Evolutionary conservation across 1,140 invertebrate species (phyloP).

Genomic region (Rhagoletis zephyria): DNA sequence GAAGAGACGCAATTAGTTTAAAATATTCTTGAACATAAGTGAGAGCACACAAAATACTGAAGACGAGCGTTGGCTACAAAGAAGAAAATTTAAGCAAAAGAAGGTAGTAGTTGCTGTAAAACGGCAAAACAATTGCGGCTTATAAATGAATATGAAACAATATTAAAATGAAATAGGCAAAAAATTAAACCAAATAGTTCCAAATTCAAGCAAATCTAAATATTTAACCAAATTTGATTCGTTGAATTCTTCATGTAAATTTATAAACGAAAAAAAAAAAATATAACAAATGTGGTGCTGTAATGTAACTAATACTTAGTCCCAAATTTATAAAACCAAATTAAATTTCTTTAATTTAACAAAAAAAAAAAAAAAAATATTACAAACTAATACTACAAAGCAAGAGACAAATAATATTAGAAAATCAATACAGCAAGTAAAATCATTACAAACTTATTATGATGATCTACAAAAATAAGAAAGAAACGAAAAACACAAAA

Average conservation of each 20-base stretch:
- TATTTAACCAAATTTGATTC: constrained; percentile 52
- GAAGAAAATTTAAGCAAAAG: constrained; percentile 8
- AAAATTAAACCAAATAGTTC: constrained; percentile 15
- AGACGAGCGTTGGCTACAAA: constrained; percentile 2
- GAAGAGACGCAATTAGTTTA: not conserved
- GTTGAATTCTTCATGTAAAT: constrained; percentile 47
- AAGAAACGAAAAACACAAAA: not conserved
- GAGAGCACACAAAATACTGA: not conserved
- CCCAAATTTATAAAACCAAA: constrained; percentile 29
- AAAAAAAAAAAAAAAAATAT: not conserved
- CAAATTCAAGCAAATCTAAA: constrained; percentile 42
- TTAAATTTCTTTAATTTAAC: constrained; percentile 27
- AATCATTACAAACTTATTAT: constrained; percentile 3
- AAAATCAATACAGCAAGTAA: not conserved
- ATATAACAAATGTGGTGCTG: constrained; percentile 45
- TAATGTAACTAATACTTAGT: constrained; percentile 48
- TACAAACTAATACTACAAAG: not conserved
- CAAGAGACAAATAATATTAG: not conserved
- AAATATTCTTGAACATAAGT: not conserved
- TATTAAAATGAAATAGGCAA: constrained; percentile 33
- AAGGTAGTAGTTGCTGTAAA: not conserved
- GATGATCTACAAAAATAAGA: not conserved
- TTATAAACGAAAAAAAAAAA: not conserved
- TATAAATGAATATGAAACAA: constrained; percentile 14
- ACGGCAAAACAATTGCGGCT: not conserved